Conservation (phyloP, 2,113 vertebrate genomes). For the Coptodon rendalli region DNA sequence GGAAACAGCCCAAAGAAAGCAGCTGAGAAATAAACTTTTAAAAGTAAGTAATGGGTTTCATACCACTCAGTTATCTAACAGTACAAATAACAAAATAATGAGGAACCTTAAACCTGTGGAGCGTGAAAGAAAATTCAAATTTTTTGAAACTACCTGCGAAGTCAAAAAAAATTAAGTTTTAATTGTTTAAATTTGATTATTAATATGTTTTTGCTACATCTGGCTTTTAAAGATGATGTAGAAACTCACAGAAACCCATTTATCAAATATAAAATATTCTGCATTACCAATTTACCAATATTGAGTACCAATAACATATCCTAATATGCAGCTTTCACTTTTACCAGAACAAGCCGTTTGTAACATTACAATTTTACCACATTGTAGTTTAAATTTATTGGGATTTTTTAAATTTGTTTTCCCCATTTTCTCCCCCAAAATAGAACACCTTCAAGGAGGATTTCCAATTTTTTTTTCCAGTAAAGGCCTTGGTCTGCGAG, state of each 20-base stretch:
- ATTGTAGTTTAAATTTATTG: not conserved
- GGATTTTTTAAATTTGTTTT: not conserved
- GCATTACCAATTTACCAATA: not conserved
- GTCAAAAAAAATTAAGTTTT: not conserved
- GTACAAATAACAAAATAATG: not conserved
- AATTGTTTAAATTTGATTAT: not conserved
- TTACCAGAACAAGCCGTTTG: not conserved
- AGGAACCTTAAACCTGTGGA: not conserved
- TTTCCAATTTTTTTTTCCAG: fast-evolving
- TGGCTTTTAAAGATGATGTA: not conserved
- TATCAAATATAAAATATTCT: not conserved
- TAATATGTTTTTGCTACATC: not conserved
- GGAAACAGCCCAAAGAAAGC: not conserved
- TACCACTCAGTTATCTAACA: not conserved
- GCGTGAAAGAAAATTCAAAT: not conserved
- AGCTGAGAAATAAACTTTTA: not conserved
- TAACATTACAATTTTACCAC: not conserved
- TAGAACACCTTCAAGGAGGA: not conserved
- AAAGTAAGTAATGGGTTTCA: not conserved
- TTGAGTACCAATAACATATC: not conserved
- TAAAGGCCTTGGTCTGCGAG: not conserved
- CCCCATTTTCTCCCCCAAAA: not conserved
- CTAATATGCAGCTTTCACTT: not conserved
- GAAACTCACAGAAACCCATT: not conserved
- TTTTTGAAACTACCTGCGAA: not conserved